Evolutionary conservation across 2,888 invertebrate species (phyloP).

Genomic region (Noctua janthina): DNA sequence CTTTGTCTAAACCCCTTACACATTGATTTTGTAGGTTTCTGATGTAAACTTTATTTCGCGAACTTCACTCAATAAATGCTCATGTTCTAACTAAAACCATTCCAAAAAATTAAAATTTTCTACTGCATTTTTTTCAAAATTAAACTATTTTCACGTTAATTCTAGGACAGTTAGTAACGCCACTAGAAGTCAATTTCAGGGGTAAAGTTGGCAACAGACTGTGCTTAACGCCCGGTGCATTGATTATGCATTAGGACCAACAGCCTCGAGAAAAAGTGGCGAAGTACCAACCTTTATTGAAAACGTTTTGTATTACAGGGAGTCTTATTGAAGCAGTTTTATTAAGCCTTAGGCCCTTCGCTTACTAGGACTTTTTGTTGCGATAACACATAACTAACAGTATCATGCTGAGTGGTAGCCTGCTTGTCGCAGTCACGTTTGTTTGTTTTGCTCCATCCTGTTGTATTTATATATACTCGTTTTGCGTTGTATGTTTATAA

Average conservation of each 20-base stretch:
- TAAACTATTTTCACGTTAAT: background rate
- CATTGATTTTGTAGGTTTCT: too few relatives aligned
- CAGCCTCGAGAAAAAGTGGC: constrained; percentile 29
- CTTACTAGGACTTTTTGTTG: background rate
- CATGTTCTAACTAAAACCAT: background rate
- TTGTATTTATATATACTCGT: too few relatives aligned
- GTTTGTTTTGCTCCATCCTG: too few relatives aligned
- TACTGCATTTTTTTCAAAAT: background rate
- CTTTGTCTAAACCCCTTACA: too few relatives aligned
- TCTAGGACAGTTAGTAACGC: constrained; percentile 42
- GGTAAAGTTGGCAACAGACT: constrained; percentile 61
- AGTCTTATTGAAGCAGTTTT: constrained; percentile 37
- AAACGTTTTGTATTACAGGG: constrained; percentile 39
- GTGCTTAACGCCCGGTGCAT: constrained; percentile 63
- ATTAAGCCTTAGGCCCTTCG: constrained; percentile 24
- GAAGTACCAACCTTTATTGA: constrained; percentile 51
- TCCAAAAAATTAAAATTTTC: background rate
- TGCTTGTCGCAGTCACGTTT: too few relatives aligned
- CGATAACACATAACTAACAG: background rate
- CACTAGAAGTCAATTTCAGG: constrained; percentile 55
- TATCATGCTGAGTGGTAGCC: too few relatives aligned
- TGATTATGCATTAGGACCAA: constrained; percentile 69
- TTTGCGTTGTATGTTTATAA: too few relatives aligned
- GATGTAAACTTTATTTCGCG: too few relatives aligned
- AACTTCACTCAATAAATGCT: too few relatives aligned